Evolutionary conservation across 1,140 invertebrate species (phyloP).

Genomic region (Pseudachorutes palmiensis): DNA sequence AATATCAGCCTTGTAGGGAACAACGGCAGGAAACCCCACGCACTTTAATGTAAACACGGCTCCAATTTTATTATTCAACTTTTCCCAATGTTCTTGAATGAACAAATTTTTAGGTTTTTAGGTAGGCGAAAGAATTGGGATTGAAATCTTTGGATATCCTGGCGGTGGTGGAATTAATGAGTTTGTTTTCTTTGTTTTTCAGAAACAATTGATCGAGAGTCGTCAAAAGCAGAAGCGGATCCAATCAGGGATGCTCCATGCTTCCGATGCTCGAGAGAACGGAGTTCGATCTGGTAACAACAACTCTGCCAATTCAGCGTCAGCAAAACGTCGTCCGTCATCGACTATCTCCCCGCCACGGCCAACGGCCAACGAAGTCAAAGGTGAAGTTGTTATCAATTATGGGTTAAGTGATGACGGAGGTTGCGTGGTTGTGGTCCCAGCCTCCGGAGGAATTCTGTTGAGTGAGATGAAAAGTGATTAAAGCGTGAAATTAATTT

Average conservation of each 20-base stretch:
- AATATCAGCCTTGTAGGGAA: too few relatives aligned
- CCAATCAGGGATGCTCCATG: constrained; percentile 36
- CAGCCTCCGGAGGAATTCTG: too few relatives aligned
- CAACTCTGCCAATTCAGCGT: constrained; percentile 14
- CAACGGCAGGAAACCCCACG: too few relatives aligned
- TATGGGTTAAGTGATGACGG: too few relatives aligned
- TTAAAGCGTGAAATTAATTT: too few relatives aligned
- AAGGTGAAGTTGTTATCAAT: too few relatives aligned
- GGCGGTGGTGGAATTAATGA: background rate
- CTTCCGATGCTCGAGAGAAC: constrained; percentile 36
- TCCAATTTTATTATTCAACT: too few relatives aligned
- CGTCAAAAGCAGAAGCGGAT: constrained; percentile 38
- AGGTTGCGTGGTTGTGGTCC: too few relatives aligned
- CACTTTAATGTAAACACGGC: too few relatives aligned
- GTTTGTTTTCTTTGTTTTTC: constrained; percentile 7
- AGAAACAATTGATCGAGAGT: constrained; percentile 38
- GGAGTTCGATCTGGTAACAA: constrained; percentile 19
- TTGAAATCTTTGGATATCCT: background rate
- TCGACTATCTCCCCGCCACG: background rate
- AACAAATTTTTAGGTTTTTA: background rate
- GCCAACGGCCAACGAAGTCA: background rate
- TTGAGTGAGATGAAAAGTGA: too few relatives aligned
- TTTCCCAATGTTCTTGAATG: background rate
- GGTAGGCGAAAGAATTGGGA: background rate
- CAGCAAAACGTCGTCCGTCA: constrained; percentile 8